Conservation (phyloP, 2,888 invertebrate species). For the Himalopsyche tibetana region DNA sequence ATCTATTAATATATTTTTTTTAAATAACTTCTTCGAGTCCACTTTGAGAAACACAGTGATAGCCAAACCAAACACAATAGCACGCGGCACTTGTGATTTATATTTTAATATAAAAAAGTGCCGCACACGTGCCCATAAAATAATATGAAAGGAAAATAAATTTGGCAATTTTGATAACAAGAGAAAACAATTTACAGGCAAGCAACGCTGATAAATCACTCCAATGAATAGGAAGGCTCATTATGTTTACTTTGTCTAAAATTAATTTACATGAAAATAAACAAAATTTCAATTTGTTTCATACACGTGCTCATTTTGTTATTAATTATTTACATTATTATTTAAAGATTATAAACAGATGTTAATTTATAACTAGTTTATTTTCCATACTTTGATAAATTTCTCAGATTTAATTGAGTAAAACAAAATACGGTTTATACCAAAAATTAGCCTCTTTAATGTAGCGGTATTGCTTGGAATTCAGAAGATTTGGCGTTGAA, state of each 20-base stretch:
- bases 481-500: no score
- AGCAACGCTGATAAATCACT: neutral
- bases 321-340: neutral
- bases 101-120: neutral
- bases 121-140: conserved; percentile 10
- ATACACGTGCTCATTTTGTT: neutral
- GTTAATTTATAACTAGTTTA: no score
- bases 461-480: no score
- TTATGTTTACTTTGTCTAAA: neutral
- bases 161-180: conserved; percentile 26
- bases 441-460: no score
- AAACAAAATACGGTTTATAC: no score
- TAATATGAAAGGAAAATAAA: conserved; percentile 20
- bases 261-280: conserved; percentile 21
- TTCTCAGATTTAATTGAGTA: no score
- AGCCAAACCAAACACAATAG: neutral
- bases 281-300: neutral
- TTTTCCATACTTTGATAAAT: no score
- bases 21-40: no score
- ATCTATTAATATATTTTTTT: no score
- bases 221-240: neutral
- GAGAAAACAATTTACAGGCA: conserved; percentile 6
- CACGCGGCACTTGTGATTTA: neutral
- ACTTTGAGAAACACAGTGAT: no score
- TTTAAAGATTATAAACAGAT: no score